Evolutionary conservation across 2,113 vertebrate genomes (phyloP).

Genomic region (Odocoileus virginianus): DNA sequence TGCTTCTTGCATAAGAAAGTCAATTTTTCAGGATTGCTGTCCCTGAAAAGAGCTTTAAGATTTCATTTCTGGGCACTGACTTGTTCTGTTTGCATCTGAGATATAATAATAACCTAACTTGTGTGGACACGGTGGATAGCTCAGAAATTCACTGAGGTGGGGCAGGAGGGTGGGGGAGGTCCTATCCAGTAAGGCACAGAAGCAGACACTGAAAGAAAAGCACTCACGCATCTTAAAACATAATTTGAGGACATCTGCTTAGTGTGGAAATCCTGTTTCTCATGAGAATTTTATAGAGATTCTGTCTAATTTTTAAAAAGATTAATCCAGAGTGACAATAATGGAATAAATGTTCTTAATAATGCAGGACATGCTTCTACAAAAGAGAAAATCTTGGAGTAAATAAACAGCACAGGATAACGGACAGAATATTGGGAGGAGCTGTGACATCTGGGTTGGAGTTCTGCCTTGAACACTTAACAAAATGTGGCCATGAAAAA

Average conservation of each 20-base stretch:
- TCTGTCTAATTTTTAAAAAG: not conserved
- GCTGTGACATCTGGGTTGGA: not conserved
- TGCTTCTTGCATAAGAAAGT: not conserved
- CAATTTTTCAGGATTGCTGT: not conserved
- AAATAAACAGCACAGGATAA: not conserved
- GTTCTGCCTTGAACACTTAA: not conserved
- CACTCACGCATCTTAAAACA: not conserved
- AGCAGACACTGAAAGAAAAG: not conserved
- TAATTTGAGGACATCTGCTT: not conserved
- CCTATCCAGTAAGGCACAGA: not conserved
- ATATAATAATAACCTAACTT: not conserved
- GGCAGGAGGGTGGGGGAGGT: not conserved
- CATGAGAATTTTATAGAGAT: not conserved
- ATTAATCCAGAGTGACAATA: not conserved
- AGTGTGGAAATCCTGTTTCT: not conserved
- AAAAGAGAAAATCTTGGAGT: not conserved
- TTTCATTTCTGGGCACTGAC: not conserved
- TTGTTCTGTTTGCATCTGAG: not conserved
- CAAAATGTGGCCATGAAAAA: not conserved
- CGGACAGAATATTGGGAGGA: not conserved
- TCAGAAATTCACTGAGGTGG: not conserved
- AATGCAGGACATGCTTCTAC: not conserved
- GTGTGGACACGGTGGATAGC: not conserved
- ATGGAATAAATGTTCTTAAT: not conserved
- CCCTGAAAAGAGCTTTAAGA: not conserved